These are phyloP conservation scores for Dipodomys stephensi DNA, from an alignment of 2,113 vertebrate species.

Conservation along the genomic window DNA sequence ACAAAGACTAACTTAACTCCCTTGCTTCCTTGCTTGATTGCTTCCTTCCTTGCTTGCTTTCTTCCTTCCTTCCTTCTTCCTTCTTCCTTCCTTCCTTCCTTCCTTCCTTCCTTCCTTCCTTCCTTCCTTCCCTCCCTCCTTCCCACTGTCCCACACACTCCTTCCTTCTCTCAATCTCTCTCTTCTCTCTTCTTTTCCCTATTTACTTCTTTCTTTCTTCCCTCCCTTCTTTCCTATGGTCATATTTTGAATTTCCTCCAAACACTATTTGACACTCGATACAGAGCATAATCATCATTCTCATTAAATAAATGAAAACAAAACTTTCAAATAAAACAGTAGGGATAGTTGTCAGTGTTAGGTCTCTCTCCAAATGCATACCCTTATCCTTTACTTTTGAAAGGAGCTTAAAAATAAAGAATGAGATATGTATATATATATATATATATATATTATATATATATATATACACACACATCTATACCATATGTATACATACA, in stretches of 20 bases:
- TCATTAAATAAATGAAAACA: not conserved
- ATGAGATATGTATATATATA: too few relatives aligned
- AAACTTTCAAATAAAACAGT: not conserved
- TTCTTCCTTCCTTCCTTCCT: not conserved
- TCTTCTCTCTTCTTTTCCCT: too few relatives aligned
- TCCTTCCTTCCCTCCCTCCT: not conserved
- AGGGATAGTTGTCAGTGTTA: too few relatives aligned
- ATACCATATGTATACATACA: too few relatives aligned
- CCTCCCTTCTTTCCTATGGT: not conserved
- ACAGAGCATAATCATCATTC: not conserved
- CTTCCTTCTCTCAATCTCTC: too few relatives aligned
- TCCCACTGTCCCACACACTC: too few relatives aligned
- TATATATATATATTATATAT: too few relatives aligned
- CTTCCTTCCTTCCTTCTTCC: not conserved
- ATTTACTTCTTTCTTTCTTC: too few relatives aligned
- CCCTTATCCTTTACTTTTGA: not conserved
- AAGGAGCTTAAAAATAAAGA: not conserved
- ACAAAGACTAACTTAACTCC: not conserved
- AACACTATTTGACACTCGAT: not conserved
- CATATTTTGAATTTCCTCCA: not conserved
- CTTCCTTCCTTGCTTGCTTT: not conserved
- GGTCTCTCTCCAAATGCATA: accelerated
- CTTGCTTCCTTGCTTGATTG: accelerated
- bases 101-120: not conserved
- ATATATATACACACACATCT: too few relatives aligned